Base-by-base conservation (phyloP, 2,797 vertebrate genomes). In the Aldrovandia affinis region DNA sequence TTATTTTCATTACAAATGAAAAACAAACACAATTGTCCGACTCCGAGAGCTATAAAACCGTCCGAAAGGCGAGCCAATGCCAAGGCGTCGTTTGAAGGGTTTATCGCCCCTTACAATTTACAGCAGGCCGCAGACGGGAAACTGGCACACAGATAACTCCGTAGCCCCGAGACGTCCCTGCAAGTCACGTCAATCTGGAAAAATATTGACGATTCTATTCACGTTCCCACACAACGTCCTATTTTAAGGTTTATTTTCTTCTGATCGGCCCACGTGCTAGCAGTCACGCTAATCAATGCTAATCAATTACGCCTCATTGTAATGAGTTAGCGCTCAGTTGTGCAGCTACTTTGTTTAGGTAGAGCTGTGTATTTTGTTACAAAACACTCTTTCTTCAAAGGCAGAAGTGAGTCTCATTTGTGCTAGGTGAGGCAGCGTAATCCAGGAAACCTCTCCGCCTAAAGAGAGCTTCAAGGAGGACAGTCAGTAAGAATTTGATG, bases 41-140 rank as follows among this genome's bases (percentile, higher is more conserved):
- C 50, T 52, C 39, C 54, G 65, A 83, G 59, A 73, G 83, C 80
- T 50, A 36, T 87, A 68, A 87, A 87, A 82, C 80, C 80, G 70
- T 63, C 54, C 2, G 54, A 81, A 59, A 85, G 36, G 28, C 65
- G n/a, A 44, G 78, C 39, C 68, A n/a, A 54, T 77, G 55, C 73
- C 63, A 61, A 80, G 25, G 52, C 7, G 50, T n/a, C 70, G 47
- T 73, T 52, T 44, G 80, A n/a, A 42, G 59, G 73, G 86, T 83
- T 80, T 86, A 68, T 78, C 42, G 2, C 78, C 78, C 36, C 47
- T 22, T 28, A 14, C 55, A 82, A 85, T 83, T 83, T 83, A 85
- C 78, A 85, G 82, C 63, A 47, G 57, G 54, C 44, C 68, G 63
- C 47, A 44, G 44, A 39, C 50, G 80, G 75, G 61, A 81, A 80